phyloP scores from a whole-genome alignment of 1,140 invertebrate species.

The Andrena cerasifolii region DNA sequence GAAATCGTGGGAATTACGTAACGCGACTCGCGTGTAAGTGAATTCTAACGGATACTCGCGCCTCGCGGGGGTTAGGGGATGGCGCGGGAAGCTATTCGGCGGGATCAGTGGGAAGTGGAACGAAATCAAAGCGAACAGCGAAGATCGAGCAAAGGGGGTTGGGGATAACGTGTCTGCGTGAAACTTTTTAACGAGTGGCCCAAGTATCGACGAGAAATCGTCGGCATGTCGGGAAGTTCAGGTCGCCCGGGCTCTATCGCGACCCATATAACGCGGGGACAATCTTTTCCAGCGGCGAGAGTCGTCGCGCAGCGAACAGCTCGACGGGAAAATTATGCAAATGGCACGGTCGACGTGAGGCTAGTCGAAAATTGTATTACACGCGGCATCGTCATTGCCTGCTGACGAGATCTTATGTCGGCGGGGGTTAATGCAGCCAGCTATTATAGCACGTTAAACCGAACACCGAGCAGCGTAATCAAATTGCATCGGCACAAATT shows the following conservation, averaged over 20 bases:
- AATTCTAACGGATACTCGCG: slow-evolving; percentile 19
- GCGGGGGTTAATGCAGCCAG: slow-evolving; percentile 7
- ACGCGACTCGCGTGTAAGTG: slow-evolving; percentile 21
- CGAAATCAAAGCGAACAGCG: slow-evolving; percentile 19
- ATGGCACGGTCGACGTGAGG: background rate
- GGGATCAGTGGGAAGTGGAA: background rate
- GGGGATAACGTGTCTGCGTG: background rate
- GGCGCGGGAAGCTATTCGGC: background rate
- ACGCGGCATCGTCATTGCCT: background rate
- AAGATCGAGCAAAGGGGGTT: too few relatives aligned
- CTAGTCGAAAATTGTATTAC: background rate
- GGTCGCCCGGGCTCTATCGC: too few relatives aligned
- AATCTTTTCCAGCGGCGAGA: background rate
- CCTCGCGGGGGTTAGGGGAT: too few relatives aligned
- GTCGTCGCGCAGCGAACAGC: background rate
- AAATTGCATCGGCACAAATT: slow-evolving; percentile 55
- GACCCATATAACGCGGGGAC: too few relatives aligned
- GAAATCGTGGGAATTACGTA: slow-evolving; percentile 41
- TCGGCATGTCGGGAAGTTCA: background rate
- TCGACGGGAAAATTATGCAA: slow-evolving; percentile 24
- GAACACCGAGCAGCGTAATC: slow-evolving; percentile 31
- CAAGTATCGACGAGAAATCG: slow-evolving; percentile 7
- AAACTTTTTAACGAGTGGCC: slow-evolving; percentile 42
- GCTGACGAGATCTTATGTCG: background rate
- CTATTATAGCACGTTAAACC: slow-evolving; percentile 47